Conservation (phyloP, 2,113 vertebrate species). For the Perognathus longimembris region DNA sequence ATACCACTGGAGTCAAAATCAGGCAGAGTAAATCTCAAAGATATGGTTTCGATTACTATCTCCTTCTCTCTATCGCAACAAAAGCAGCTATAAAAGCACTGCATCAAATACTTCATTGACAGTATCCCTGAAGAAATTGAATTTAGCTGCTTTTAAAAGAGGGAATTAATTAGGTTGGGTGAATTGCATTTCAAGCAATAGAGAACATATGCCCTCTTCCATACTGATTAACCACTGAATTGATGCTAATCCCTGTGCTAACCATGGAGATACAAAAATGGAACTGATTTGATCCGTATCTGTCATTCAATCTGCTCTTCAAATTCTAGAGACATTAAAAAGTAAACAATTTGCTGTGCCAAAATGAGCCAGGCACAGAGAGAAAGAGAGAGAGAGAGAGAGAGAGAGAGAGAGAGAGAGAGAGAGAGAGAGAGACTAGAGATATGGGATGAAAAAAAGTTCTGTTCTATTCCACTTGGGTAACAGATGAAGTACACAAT, state of each 20-base stretch:
- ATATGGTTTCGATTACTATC: neutral
- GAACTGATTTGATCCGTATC: neutral
- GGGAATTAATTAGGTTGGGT: neutral
- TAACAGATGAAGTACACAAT: neutral
- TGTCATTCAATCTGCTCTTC: neutral
- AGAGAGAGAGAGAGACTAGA: too few species aligned
- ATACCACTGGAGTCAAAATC: neutral
- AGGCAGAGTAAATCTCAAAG: neutral
- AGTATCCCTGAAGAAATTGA: neutral
- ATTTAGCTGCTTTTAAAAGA: neutral
- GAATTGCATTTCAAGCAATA: neutral
- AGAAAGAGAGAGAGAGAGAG: too few species aligned
- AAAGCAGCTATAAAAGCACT: neutral
- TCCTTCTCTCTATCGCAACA: neutral
- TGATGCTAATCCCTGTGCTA: neutral
- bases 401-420: too few species aligned
- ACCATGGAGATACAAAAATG: neutral
- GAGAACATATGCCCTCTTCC: neutral
- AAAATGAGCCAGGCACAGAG: neutral
- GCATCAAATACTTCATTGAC: neutral
- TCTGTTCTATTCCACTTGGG: neutral
- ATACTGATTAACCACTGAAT: neutral
- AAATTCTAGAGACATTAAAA: neutral
- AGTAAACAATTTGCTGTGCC: neutral
- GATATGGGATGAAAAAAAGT: too few species aligned